Evolutionary conservation across 92 coral and sea anemone genomes (phyloP).

Genomic region (Actinernus sp.): DNA sequence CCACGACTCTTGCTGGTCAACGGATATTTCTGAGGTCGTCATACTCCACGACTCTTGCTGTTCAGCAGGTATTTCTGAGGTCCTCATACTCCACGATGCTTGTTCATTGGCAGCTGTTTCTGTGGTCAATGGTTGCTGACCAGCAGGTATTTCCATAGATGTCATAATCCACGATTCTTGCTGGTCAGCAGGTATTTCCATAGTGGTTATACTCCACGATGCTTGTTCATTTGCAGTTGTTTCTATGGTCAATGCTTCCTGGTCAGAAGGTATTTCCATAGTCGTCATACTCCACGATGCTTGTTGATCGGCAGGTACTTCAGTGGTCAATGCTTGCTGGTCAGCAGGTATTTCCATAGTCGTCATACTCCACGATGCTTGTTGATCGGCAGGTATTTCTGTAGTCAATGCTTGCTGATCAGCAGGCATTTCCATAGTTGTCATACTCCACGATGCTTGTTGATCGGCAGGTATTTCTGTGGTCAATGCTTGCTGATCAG

Average conservation of each 20-base stretch:
- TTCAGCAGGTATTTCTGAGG: not conserved
- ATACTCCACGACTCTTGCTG: conserved; percentile 3
- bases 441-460: conserved; percentile 14
- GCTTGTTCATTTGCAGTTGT: too few species aligned
- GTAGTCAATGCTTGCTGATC: conserved; percentile 4
- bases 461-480: too few species aligned
- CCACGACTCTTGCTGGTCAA: conserved; percentile 9
- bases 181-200: conserved; percentile 6
- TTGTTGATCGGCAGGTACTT: conserved; percentile 24
- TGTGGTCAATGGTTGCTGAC: conserved; percentile 1
- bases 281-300: conserved; percentile 1
- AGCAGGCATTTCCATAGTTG: conserved; percentile 6
- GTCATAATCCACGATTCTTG: not conserved
- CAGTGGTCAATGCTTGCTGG: conserved; percentile 10
- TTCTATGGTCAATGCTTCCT: too few species aligned
- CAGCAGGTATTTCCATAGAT: not conserved
- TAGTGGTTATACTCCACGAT: conserved; percentile 10
- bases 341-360: conserved; percentile 5
- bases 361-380: conserved; percentile 17
- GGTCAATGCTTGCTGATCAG: not conserved
- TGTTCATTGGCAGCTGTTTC: conserved; percentile 10
- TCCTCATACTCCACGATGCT: conserved; percentile 4
- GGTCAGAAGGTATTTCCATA: not conserved
- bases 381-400: conserved; percentile 26
- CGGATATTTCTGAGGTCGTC: not conserved